Percentiles rank a stretch among this genome's conserved stretches.
Conservation (phyloP, 2,797 vertebrate genomes). For the Rhynchotus rufescens region DNA sequence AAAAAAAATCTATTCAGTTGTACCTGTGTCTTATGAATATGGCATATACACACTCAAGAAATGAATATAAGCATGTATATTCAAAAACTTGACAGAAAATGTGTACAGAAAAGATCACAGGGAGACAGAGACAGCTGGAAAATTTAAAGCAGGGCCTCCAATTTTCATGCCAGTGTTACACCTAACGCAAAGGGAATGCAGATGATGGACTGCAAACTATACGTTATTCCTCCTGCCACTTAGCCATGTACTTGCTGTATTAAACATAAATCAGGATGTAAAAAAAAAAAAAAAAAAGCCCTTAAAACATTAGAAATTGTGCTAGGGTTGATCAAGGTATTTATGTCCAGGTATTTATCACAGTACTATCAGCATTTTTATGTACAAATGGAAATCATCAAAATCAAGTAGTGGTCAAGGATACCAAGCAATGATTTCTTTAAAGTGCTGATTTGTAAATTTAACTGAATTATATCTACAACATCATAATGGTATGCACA, state of each 20-base stretch:
- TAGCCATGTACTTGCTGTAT: background rate
- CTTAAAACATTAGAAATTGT: background rate
- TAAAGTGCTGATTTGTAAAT: background rate
- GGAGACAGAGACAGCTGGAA: constrained; percentile 82
- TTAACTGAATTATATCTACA: background rate
- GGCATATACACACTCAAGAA: constrained; percentile 45
- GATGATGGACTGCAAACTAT: constrained; percentile 63
- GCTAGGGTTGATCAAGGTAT: background rate
- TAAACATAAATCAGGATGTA: background rate
- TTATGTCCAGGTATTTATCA: background rate
- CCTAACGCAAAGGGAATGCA: constrained; percentile 79
- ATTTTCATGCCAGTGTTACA: constrained; percentile 78
- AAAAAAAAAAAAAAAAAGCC: background rate
- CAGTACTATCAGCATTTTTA: background rate
- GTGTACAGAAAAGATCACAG: constrained; percentile 79
- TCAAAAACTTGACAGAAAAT: constrained; percentile 74
- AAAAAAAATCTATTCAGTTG: constrained; percentile 40
- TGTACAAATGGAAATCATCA: background rate
- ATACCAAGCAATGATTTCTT: background rate
- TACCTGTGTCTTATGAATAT: constrained; percentile 41
- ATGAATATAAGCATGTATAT: constrained; percentile 47
- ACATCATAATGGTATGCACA: background rate
- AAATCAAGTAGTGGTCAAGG: background rate
- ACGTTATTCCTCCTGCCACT: constrained; percentile 53
- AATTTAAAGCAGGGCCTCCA: constrained; percentile 75